Percentiles rank a stretch among this genome's conserved stretches.
Evolutionary conservation across 2,888 invertebrate species (phyloP).

Genomic region (Orthosia cruda): DNA sequence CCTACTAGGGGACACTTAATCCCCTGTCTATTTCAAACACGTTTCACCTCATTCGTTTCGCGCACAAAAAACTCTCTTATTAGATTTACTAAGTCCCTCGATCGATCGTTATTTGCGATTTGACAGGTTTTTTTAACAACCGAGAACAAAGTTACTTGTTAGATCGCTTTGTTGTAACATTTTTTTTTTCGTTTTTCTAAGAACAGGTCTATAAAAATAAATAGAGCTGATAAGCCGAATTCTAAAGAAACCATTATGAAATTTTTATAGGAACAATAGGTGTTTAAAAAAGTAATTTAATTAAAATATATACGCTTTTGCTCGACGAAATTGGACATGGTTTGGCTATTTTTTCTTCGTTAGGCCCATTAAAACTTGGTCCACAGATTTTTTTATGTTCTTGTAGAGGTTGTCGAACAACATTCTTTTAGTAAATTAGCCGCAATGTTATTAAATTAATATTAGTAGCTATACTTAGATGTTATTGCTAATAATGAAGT

Average conservation of each 20-base stretch:
- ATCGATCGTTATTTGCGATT: slow-evolving; percentile 87
- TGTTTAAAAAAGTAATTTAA: slow-evolving; percentile 44
- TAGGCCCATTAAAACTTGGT: slow-evolving; percentile 22
- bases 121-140: slow-evolving; percentile 78
- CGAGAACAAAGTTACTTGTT: slow-evolving; percentile 68
- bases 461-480: slow-evolving; percentile 29
- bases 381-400: slow-evolving; percentile 24
- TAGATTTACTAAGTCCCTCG: slow-evolving; percentile 86
- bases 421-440: slow-evolving; percentile 53
- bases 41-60: slow-evolving; percentile 91
- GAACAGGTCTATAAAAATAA: slow-evolving; percentile 45
- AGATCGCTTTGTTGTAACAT: slow-evolving; percentile 41
- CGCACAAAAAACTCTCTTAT: slow-evolving; percentile 90
- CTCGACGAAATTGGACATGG: slow-evolving; percentile 27
- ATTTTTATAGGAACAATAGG: slow-evolving; percentile 50
- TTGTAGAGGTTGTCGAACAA: slow-evolving; percentile 29
- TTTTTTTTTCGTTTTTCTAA: slow-evolving; percentile 16
- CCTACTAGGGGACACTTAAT: slow-evolving; percentile 87
- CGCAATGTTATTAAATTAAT: slow-evolving; percentile 45
- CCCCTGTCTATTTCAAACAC: slow-evolving; percentile 92
- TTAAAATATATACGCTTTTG: slow-evolving; percentile 48
- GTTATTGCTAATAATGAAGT: slow-evolving; percentile 39
- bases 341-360: slow-evolving; percentile 27
- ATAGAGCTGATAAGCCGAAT: slow-evolving; percentile 36
- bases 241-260: slow-evolving; percentile 46